Base-by-base conservation (phyloP, 2,888 invertebrate species). In the Atrina japonica region DNA sequence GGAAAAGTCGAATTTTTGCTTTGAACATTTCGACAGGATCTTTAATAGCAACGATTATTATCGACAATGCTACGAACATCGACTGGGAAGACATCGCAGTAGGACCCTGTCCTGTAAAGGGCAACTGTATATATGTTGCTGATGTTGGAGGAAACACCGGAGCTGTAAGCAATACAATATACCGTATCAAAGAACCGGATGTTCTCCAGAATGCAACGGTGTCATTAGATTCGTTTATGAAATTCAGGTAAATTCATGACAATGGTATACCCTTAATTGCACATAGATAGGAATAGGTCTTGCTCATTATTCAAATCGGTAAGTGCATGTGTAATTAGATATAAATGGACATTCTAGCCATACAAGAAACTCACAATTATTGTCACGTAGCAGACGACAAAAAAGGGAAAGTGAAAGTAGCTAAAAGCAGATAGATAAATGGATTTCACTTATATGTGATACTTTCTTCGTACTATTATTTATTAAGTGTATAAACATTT, bases 1-100 rank as follows among this genome's bases (percentile, higher is more conserved):
- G 60, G 16, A 70, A 66, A 1, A 67, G 73, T 27, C 58, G 78
- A 25, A 81, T 81, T 18, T 81, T 70, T 50, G 81, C 81, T 6
- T 56, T 80, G 35, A 11, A 35, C 40, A 56, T 72, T 1, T 66
- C 65, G 11, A 58, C 64, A 7, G 79, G 79, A 3, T 6, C 18
- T 0, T 61, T 72, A 2, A 23, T 77, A 0, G 76, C 63, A 3
- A 75, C 73, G 0, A 75, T 77, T 14, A 67, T 40, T 1, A 75
- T 78, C 30, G 66, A 73, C 49, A 78, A 78, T 3, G 76, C 81
- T 9, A 58, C 55, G 11, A 64, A 70, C 16, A 55, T 50, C 0
- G 81, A 81, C 49, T 81, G 78, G 77, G 81, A 81, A 53, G 81
- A 81, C 29, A 81, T 81, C 2, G 78, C 81, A 2, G 75, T 74